A percentile compares a stretch with the other conserved stretches of the same genome.
phyloP scores from a whole-genome alignment of 2,888 invertebrate genomes.

The Drepanosiphum platanoidis region DNA sequence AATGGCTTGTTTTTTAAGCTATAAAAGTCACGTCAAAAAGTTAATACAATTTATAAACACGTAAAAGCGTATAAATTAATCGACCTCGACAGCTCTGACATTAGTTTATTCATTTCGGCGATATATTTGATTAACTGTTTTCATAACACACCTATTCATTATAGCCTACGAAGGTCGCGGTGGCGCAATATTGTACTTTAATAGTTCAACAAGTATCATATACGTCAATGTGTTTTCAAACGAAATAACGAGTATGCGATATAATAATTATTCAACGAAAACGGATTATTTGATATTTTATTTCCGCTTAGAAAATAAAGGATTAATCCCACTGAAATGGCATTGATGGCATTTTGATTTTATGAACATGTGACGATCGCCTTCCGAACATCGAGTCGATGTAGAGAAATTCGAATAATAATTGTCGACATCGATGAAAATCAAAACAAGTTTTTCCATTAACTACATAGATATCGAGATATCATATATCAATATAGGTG shows the following conservation, averaged over 20 bases:
- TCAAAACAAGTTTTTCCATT: too few relatives aligned
- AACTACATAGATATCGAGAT: too few relatives aligned
- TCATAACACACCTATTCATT: constrained; percentile 12
- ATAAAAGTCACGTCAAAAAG: constrained; percentile 56
- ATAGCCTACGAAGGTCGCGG: not conserved
- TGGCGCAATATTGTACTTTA: not conserved
- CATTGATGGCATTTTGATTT: too few relatives aligned
- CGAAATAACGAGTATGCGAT: not conserved
- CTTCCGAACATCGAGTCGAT: not conserved
- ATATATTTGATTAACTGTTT: constrained; percentile 50
- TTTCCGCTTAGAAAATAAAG: not conserved
- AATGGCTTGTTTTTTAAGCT: not conserved
- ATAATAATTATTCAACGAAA: not conserved
- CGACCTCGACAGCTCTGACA: constrained; percentile 41
- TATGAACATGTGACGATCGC: not conserved
- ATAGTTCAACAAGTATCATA: constrained; percentile 49
- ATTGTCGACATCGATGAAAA: too few relatives aligned
- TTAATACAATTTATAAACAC: constrained; percentile 33
- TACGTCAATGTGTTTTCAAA: constrained; percentile 8
- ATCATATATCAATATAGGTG: too few relatives aligned
- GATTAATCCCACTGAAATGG: not conserved
- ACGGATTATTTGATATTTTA: not conserved
- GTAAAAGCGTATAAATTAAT: constrained; percentile 35
- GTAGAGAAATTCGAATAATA: too few relatives aligned
- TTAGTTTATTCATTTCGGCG: constrained; percentile 18